Evolutionary conservation across 1,140 invertebrate genomes (phyloP), one percentile per base, ranked within the genome.

Genomic region (Drosophila auraria): DNA sequence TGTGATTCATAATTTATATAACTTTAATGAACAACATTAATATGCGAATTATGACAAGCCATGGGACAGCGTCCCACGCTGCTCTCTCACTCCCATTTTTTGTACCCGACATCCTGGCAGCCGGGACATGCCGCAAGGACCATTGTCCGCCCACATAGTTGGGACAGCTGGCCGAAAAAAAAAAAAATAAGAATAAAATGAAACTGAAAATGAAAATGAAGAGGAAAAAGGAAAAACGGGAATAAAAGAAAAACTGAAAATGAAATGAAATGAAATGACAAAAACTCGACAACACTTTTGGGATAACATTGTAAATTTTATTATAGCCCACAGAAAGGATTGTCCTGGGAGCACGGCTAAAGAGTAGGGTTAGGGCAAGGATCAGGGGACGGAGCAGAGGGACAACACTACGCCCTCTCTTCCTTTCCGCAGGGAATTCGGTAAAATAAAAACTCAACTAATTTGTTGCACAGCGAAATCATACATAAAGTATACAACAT

Each of bases 11-110:
- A 86, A 89, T 90, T 89, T 90, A 89, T 90, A 86, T 76, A 81
- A 89, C 78, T 90, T 89, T 89, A 89, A 89, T 90, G 86, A 89
- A 89, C 74, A 90, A 65, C 84, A 89, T 90, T 86, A 90, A 90
- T 90, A 89, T 90, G 86, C 83, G 68, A 80, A 87, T 80, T 87
- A 78, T 80, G 84, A 78, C 83, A 80, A 78, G 56, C 62, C 73
- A 54, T 47, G 63, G 61, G 80, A 61, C 47, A 56, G 36, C 40
- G 27, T 50, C 30, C 44, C 61, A 44, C 47, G 65, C 47, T n/a
- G 20, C 25, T 40, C 25, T 45, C 30, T 27, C 25, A 6, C 15
- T 40, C 23, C 25, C 25, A 42, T 53, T 38, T n/a, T 47, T 40
- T 23, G 6, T 40, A 3, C 15, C 20, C 59, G 42, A 27, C 17